A percentile compares a stretch with the other conserved stretches of the same genome.
phyloP scores from a whole-genome alignment of 2,888 invertebrate species.

The Didymodactylos carnosus region DNA sequence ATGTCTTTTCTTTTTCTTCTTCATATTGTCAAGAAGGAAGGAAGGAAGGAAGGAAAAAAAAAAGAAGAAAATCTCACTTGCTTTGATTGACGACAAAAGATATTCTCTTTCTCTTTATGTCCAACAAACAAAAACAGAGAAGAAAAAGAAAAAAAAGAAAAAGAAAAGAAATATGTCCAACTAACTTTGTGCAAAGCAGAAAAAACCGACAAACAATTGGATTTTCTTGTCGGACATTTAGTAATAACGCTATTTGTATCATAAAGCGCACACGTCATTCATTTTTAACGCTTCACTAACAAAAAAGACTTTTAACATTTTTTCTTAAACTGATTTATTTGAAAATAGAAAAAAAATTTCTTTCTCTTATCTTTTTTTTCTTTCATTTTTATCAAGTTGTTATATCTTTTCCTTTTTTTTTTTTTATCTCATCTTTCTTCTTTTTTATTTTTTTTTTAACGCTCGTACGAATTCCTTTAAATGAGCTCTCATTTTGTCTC shows the following conservation, averaged over 20 bases:
- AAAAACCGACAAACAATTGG: constrained; percentile 1
- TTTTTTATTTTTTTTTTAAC: neutral
- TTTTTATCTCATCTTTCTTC: neutral
- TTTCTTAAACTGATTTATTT: no score
- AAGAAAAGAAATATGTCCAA: neutral
- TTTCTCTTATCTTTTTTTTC: no score
- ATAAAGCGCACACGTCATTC: no score
- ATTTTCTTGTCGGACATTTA: neutral
- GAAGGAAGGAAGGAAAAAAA: neutral
- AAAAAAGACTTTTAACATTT: no score
- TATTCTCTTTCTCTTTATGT: no score
- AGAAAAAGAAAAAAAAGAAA: neutral
- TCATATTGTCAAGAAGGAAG: neutral
- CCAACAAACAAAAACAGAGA: no score
- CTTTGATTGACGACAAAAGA: no score
- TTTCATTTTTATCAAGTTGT: no score
- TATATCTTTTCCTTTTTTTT: neutral
- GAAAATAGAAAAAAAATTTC: no score
- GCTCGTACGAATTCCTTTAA: neutral
- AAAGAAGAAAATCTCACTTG: no score
- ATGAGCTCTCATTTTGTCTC: neutral
- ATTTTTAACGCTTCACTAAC: no score
- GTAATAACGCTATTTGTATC: no score
- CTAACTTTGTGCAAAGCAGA: neutral
- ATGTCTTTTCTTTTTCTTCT: neutral